Conservation (phyloP, 2,797 vertebrate species). For the Pipistrellus kuhlii region DNA sequence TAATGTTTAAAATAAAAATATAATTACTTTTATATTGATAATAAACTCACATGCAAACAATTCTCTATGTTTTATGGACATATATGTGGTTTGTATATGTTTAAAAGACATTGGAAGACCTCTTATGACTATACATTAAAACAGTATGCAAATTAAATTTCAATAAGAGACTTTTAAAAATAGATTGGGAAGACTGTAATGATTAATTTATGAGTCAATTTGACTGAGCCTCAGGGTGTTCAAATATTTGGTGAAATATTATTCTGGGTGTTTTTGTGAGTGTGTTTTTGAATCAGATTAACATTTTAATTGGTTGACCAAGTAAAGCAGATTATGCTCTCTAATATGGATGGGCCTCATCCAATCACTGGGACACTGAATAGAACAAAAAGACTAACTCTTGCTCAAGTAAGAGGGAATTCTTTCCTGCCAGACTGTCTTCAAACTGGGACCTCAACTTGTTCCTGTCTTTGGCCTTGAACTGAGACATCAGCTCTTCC, state of each 20-base stretch:
- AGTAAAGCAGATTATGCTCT: not conserved
- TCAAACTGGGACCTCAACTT: not conserved
- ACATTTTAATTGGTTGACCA: not conserved
- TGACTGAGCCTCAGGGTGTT: not conserved
- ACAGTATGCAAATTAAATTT: not conserved
- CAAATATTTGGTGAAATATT: constrained; percentile 5
- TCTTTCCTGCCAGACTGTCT: not conserved
- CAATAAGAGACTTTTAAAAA: not conserved
- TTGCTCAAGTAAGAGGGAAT: not conserved
- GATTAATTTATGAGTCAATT: not conserved
- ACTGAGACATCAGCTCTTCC: not conserved
- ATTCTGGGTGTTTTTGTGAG: not conserved
- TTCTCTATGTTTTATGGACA: not conserved
- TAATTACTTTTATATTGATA: not conserved
- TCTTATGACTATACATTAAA: not conserved
- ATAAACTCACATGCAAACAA: constrained; percentile 35
- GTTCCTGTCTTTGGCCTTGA: not conserved
- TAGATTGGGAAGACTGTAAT: not conserved
- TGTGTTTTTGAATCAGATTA: not conserved
- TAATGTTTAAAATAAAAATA: constrained; percentile 4
- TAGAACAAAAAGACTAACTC: not conserved
- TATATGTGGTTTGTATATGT: not conserved
- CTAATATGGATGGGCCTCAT: not conserved
- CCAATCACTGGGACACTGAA: not conserved
- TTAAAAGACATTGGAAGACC: constrained; percentile 27